These are phyloP conservation scores for Strigamia transsilvanica DNA, from an alignment of 2,888 invertebrate species.

Conservation along the genomic window DNA sequence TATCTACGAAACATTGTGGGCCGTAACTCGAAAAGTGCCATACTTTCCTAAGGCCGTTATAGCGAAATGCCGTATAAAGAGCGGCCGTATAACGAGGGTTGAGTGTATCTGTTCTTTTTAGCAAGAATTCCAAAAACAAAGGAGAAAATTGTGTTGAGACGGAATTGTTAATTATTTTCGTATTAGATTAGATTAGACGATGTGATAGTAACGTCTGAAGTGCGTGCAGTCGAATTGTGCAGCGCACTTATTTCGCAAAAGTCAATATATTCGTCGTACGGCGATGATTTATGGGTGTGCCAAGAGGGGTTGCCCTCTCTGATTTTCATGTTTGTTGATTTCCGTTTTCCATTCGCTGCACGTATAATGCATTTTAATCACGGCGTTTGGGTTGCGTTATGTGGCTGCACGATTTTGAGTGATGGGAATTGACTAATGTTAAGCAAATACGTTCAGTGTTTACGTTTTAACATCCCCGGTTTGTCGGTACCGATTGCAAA, in stretches of 20 bases:
- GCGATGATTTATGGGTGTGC: constrained; percentile 39
- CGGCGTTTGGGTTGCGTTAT: constrained; percentile 10
- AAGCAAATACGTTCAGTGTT: constrained; percentile 46
- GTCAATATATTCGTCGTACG: constrained; percentile 34
- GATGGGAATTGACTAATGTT: constrained; percentile 38
- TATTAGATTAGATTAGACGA: not conserved
- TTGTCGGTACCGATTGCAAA: not conserved
- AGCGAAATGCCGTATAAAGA: too few species aligned
- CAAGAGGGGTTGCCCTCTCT: constrained; percentile 27
- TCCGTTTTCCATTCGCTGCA: constrained; percentile 23
- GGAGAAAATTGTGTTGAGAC: too few species aligned
- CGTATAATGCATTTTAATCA: constrained; percentile 48
- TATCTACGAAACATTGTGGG: too few species aligned
- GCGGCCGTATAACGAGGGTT: too few species aligned
- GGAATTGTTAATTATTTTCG: too few species aligned
- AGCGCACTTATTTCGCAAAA: constrained; percentile 39
- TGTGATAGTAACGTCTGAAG: constrained; percentile 7
- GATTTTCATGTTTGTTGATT: constrained; percentile 42
- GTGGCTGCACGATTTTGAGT: constrained; percentile 33
- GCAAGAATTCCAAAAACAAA: too few species aligned
- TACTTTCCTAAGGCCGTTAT: too few species aligned
- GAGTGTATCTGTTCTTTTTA: too few species aligned
- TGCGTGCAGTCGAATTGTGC: constrained; percentile 33
- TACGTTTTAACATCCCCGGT: not conserved
- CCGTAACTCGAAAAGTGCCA: too few species aligned